These are phyloP conservation scores for Pseudococcus jackbeardsleyi DNA, from an alignment of 2,888 invertebrate genomes.

Conservation along the genomic window DNA sequence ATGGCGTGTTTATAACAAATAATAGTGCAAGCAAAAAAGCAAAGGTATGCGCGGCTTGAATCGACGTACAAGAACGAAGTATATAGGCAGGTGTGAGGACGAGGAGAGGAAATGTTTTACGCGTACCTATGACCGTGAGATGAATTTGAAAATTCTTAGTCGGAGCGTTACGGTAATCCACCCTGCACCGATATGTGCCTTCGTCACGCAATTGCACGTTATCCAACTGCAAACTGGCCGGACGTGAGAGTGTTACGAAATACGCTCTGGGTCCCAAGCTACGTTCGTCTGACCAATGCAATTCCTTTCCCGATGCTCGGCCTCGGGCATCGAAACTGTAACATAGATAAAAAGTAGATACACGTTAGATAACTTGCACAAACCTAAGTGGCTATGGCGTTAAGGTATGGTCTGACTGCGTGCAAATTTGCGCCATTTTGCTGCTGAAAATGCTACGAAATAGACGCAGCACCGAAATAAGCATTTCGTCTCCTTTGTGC, in stretches of 20 bases:
- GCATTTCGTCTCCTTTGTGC: too few relatives aligned
- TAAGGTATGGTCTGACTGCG: too few relatives aligned
- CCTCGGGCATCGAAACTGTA: conserved; percentile 72
- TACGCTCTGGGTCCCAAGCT: conserved; percentile 73
- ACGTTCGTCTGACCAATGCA: conserved; percentile 72
- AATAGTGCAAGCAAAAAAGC: not conserved
- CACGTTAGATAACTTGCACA: not conserved
- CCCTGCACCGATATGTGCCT: conserved; percentile 73
- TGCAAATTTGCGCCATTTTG: not conserved
- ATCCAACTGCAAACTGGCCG: conserved; percentile 72
- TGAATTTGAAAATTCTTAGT: conserved; percentile 74
- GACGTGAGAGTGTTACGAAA: conserved; percentile 71
- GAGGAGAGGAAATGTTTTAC: conserved; percentile 13
- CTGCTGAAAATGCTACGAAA: too few relatives aligned
- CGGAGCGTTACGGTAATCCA: conserved; percentile 74
- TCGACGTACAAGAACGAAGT: not conserved
- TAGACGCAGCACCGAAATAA: too few relatives aligned
- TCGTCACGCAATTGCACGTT: conserved; percentile 70
- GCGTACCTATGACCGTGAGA: conserved; percentile 73
- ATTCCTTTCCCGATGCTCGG: conserved; percentile 71
- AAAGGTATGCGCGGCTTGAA: not conserved
- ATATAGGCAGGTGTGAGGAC: not conserved
- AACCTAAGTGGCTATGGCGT: not conserved
- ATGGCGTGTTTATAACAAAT: conserved; percentile 47
- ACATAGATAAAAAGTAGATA: not conserved